Conservation (phyloP, 2,888 invertebrate species). For the Leptinotarsa juncta region DNA sequence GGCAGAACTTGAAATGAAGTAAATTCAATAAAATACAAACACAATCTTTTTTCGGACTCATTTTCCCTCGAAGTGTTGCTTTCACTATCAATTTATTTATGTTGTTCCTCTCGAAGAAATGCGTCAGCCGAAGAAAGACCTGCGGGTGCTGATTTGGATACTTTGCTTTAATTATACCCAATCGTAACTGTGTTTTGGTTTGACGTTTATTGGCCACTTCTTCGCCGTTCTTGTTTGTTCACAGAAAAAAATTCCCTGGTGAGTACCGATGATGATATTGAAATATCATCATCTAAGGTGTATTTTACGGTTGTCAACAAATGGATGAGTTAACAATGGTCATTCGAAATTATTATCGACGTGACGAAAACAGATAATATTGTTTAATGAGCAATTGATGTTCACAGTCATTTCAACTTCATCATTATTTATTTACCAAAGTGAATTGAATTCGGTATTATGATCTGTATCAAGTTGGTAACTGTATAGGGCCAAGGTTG, state of each 20-base stretch:
- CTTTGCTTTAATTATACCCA: slow-evolving; percentile 64
- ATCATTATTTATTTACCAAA: no score
- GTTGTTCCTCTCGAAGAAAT: slow-evolving; percentile 45
- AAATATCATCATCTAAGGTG: slow-evolving; percentile 19
- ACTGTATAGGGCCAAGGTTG: no score
- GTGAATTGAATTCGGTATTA: no score
- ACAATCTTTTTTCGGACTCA: slow-evolving; percentile 22
- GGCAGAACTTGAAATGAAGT: neutral
- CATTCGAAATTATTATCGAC: neutral
- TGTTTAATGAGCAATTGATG: no score
- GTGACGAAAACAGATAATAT: no score
- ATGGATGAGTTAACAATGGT: neutral
- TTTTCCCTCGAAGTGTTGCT: slow-evolving; percentile 60
- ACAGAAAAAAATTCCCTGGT: slow-evolving; percentile 56
- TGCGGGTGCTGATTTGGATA: slow-evolving; percentile 57
- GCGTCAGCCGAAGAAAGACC: slow-evolving; percentile 47
- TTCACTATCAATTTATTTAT: slow-evolving; percentile 62
- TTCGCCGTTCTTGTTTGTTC: slow-evolving; percentile 57
- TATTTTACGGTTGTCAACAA: neutral
- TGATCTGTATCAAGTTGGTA: no score
- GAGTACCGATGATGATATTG: slow-evolving; percentile 48
- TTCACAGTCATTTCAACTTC: no score
- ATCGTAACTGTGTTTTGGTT: slow-evolving; percentile 56
- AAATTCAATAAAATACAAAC: neutral
- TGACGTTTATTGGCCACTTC: slow-evolving; percentile 63